Evolutionary conservation across 92 coral and sea anemone species (phyloP), one percentile per base, ranked within the genome.

Genomic region (Zoanthus gigantus): DNA sequence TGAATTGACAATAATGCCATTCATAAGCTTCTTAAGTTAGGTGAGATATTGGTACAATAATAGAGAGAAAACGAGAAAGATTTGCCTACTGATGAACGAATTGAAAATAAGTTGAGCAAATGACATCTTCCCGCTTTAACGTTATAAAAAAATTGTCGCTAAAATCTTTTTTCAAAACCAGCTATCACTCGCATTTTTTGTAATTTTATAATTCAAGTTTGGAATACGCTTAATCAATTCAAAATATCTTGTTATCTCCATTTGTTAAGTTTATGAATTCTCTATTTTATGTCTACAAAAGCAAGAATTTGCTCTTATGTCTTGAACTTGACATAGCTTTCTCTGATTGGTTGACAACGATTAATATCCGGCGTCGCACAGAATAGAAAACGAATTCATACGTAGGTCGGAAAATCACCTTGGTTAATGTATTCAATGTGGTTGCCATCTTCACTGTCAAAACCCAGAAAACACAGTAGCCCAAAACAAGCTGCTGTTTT

Each of bases 371-470:
- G 82, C 82, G 11, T 31, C 47, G 82, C 18, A 29, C 34, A 29
- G 58, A 54, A 77, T 14, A 54, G 67, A 77, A 54, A 28, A 77
- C 54, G 7, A 77, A 48, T 77, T 23, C 29, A 77, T 54, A 76
- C 14, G 61, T 60, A 15, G 66, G 67, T 32, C 29, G 48, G 67
- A 17, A 77, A 54, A 77, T 77, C 65, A 63, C 82, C 82, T 52
- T 54, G 30, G 82, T 31, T 53, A 77, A 77, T 50, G 12, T 54
- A 77, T 77, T 56, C 82, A 50, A 7, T 48, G 16, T 18, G 17
- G 82, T 77, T 77, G 82, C 82, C 15, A 53, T 52, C 44, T 77
- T 34, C 37, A 48, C 13, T 17, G 44, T 29, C 53, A 76, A 18
- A 16, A n/a, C 29, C 42, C 2, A 31, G 13, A 23, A 32, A 58